phyloP scores from a whole-genome alignment of 2,888 invertebrate genomes.

The Agonopterix arenella region DNA sequence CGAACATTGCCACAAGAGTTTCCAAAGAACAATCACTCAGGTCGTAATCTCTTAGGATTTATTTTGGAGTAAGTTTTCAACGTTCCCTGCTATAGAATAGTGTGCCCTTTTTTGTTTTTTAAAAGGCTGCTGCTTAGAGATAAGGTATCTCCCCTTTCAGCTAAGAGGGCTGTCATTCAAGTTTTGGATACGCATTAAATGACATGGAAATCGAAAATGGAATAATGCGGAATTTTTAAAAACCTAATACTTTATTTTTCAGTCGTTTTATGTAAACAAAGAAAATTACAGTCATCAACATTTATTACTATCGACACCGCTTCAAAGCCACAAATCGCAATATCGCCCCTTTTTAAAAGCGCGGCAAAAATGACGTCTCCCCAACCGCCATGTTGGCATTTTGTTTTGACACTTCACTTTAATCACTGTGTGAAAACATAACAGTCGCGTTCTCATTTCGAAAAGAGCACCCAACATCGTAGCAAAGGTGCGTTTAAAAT shows the following conservation, averaged over 20 bases:
- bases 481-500: constrained; percentile 38
- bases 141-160: constrained; percentile 47
- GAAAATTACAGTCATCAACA: constrained; percentile 49
- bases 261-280: constrained; percentile 16
- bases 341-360: constrained; percentile 31
- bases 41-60: constrained; percentile 72
- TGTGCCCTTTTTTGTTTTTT: constrained; percentile 54
- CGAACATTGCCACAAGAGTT: constrained; percentile 52
- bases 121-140: constrained; percentile 55
- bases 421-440: constrained; percentile 70
- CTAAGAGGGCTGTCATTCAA: constrained; percentile 27
- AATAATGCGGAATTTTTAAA: not conserved
- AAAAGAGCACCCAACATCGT: constrained; percentile 50
- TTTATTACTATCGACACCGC: constrained; percentile 48
- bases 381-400: constrained; percentile 45
- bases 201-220: not conserved
- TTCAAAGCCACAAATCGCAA: constrained; percentile 53
- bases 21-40: constrained; percentile 72
- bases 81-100: constrained; percentile 36
- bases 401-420: constrained; percentile 75
- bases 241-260: not conserved
- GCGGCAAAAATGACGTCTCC: constrained; percentile 32
- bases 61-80: constrained; percentile 29
- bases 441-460: constrained; percentile 63
- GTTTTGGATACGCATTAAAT: not conserved